Evolutionary conservation across 2,888 invertebrate species (phyloP).

Genomic region (Coremacera marginata): DNA sequence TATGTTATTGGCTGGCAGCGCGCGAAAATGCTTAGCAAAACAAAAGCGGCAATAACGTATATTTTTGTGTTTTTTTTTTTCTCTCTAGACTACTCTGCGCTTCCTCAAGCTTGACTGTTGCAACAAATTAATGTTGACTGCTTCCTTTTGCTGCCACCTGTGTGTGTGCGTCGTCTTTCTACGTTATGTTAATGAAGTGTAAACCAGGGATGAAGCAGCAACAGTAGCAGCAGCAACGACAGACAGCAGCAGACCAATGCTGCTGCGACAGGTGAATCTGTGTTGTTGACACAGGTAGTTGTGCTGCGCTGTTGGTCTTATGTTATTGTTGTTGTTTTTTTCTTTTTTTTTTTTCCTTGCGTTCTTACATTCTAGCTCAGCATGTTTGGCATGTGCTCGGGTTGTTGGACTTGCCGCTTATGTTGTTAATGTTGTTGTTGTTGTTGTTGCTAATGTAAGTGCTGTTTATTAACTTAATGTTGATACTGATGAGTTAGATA

Average conservation of each 20-base stretch:
- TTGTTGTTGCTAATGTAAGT: not conserved
- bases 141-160: constrained; percentile 18
- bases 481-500: not conserved
- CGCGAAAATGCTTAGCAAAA: constrained; percentile 25
- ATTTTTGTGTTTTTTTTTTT: not conserved
- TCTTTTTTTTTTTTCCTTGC: not conserved
- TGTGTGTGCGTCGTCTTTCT: not conserved
- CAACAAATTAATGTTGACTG: constrained; percentile 3
- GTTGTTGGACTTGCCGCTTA: not conserved
- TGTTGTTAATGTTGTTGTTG: not conserved
- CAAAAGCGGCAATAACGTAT: constrained; percentile 21
- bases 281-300: constrained; percentile 9
- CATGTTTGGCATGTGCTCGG: not conserved
- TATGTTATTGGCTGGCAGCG: not conserved
- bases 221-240: not conserved
- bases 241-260: not conserved
- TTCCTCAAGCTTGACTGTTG: not conserved
- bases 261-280: constrained; percentile 14
- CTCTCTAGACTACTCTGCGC: not conserved
- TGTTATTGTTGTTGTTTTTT: constrained; percentile 3
- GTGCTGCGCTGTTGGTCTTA: not conserved
- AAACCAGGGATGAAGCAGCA: not conserved
- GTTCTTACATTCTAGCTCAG: not conserved
- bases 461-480: not conserved
- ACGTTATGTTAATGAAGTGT: constrained; percentile 14